Conservation (phyloP, 2,113 vertebrate species). For the Indicator maculatus region DNA sequence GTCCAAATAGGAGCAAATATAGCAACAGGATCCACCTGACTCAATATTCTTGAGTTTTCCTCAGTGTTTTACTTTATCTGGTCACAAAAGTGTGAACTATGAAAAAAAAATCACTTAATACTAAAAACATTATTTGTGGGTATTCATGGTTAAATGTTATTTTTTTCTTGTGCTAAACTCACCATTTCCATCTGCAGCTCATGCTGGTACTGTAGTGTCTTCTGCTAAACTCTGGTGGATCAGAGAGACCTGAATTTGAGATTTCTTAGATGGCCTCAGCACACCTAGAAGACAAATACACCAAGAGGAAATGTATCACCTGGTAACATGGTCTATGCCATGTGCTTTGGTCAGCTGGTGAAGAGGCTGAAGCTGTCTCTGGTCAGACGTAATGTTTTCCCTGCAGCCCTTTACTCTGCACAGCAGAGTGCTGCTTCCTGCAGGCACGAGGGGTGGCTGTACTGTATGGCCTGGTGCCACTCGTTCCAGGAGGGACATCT, state of each 20-base stretch:
- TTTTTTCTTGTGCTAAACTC: neutral
- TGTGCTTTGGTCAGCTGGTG: neutral
- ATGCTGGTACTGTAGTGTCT: neutral
- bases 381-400: neutral
- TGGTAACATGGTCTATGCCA: neutral
- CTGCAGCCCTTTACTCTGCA: neutral
- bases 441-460: fast-evolving
- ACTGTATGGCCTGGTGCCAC: neutral
- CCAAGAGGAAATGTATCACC: neutral
- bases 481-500: neutral
- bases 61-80: neutral
- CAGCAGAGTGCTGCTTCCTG: neutral
- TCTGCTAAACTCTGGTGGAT: neutral
- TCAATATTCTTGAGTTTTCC: neutral
- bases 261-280: neutral
- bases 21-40: neutral
- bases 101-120: neutral
- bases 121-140: neutral
- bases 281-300: neutral
- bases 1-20: neutral
- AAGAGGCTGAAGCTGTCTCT: neutral
- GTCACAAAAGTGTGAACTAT: neutral
- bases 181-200: neutral
- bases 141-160: neutral
- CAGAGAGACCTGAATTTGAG: neutral